These are phyloP conservation scores for Microctenopoma steveboyesi DNA, from an alignment of 2,797 vertebrate species.

Conservation along the genomic window DNA sequence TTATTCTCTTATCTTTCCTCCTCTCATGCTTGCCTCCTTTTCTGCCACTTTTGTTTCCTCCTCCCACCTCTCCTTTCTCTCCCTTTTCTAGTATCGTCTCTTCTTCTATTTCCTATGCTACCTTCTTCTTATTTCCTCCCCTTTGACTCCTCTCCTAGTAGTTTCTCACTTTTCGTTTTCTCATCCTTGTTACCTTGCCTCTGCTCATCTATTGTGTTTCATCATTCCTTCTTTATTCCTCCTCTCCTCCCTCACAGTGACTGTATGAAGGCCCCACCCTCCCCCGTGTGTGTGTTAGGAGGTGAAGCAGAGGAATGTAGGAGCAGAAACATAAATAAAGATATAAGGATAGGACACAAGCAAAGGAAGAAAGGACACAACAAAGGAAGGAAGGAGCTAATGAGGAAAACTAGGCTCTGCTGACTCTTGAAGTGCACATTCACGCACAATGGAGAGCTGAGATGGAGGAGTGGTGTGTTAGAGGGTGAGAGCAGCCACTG, in stretches of 20 bases:
- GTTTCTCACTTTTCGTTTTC: not conserved
- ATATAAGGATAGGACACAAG: not conserved
- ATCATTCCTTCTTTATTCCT: not conserved
- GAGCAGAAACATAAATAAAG: slow-evolving; percentile 13
- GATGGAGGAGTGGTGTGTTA: slow-evolving; percentile 63
- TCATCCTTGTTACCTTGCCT: not conserved
- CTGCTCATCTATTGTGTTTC: too few relatives aligned
- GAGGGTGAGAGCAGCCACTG: slow-evolving; percentile 34
- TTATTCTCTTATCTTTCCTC: too few relatives aligned
- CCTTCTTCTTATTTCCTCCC: not conserved
- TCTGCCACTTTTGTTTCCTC: not conserved
- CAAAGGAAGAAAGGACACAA: slow-evolving; percentile 23
- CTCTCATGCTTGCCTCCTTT: not conserved
- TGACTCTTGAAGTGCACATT: slow-evolving; percentile 56
- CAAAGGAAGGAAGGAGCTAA: slow-evolving; percentile 44
- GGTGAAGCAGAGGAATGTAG: slow-evolving; percentile 2
- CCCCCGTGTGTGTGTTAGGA: slow-evolving; percentile 47
- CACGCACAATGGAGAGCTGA: slow-evolving; percentile 56
- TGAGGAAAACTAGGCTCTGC: slow-evolving; percentile 55
- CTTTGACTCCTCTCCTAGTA: not conserved
- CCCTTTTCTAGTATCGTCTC: too few relatives aligned
- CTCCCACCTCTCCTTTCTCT: not conserved
- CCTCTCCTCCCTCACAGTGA: not conserved
- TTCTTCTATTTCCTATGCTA: not conserved
- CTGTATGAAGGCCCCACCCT: slow-evolving; percentile 36